Percentiles rank a stretch among this genome's conserved stretches.
Conservation (phyloP, 2,113 vertebrate genomes). For the Mustela nigripes region DNA sequence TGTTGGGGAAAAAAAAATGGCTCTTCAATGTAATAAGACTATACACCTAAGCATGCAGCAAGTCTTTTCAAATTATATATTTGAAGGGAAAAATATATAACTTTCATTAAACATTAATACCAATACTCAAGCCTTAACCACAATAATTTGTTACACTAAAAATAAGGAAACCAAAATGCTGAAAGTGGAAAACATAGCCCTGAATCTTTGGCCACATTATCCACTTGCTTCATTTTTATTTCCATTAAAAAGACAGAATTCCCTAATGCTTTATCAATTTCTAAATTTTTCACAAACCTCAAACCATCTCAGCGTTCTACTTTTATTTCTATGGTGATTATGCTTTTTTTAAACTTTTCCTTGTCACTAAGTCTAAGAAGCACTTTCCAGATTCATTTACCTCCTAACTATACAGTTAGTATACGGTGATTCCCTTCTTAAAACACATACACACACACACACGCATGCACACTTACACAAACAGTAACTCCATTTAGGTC, state of each 20-base stretch:
- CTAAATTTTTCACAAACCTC: slow-evolving; percentile 51
- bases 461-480: background rate
- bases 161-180: slow-evolving; percentile 55
- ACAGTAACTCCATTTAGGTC: background rate
- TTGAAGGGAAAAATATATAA: slow-evolving; percentile 17
- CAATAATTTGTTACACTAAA: slow-evolving; percentile 45
- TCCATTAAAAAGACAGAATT: slow-evolving; percentile 25
- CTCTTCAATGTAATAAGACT: slow-evolving; percentile 11
- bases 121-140: slow-evolving; percentile 38
- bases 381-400: background rate
- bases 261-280: slow-evolving; percentile 26
- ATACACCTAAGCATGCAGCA: background rate
- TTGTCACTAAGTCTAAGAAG: slow-evolving; percentile 7
- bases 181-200: background rate
- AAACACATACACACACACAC: background rate
- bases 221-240: background rate
- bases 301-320: background rate
- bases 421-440: background rate
- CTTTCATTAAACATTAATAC: slow-evolving; percentile 52
- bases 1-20: background rate
- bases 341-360: background rate
- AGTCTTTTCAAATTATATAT: slow-evolving; percentile 53
- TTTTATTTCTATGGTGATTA: background rate
- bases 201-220: background rate
- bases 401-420: background rate